Conservation (phyloP, 2,888 invertebrate genomes). For the Drosophila anceps region DNA sequence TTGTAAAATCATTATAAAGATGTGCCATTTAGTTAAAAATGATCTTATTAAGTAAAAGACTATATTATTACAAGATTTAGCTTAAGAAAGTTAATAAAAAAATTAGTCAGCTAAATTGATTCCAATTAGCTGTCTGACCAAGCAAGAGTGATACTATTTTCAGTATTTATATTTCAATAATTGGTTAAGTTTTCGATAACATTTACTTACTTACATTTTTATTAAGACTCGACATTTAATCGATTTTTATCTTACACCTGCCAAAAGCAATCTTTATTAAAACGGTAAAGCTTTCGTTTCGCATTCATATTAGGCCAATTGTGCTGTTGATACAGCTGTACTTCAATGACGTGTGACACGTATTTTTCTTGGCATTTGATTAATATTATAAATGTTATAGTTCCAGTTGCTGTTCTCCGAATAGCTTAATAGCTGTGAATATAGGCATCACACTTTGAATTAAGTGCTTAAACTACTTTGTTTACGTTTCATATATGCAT, state of each 20-base stretch:
- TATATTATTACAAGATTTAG: no score
- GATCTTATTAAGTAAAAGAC: no score
- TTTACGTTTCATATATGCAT: background rate
- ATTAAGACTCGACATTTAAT: background rate
- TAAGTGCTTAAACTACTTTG: constrained; percentile 34
- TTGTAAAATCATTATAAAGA: background rate
- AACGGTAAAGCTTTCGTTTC: background rate
- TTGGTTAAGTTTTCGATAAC: background rate
- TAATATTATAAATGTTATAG: constrained; percentile 13
- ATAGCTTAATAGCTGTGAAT: constrained; percentile 1
- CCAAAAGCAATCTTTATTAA: no score
- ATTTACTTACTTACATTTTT: rapidly evolving
- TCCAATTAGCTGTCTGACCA: no score
- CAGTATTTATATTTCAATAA: no score
- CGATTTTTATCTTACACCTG: background rate
- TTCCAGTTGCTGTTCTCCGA: constrained; percentile 23
- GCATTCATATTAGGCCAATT: background rate
- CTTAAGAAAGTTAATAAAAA: no score
- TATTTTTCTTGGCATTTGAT: constrained; percentile 28
- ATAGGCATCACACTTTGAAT: background rate
- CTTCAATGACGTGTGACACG: constrained; percentile 6
- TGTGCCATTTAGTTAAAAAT: no score
- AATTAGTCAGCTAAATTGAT: no score
- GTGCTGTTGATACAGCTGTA: background rate
- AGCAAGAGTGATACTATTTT: no score